Evolutionary conservation across 64 coral and sea anemone genomes (phyloP), one percentile per base, ranked within the genome.

Genomic region (Astreopora myriophthalma): DNA sequence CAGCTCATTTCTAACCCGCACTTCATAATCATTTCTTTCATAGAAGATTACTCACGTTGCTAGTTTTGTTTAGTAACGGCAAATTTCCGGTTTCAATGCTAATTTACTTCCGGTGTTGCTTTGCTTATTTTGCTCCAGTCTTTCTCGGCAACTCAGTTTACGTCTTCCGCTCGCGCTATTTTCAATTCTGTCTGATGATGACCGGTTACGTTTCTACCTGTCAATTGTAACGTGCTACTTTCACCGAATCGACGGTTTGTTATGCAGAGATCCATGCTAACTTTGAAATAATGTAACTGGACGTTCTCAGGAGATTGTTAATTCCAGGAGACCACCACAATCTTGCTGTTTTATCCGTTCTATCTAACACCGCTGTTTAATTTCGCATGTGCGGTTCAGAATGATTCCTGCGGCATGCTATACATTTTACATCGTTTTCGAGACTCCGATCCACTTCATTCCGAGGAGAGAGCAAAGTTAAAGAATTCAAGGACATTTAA

Each of bases 141-240:
- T 37, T 20, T 63, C 52, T 7, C 57, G 48, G 10, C 51, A n/a
- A 17, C 7, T 82, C 57, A 82, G 17, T 64, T 33, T n/a, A 57
- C 79, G 79, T 82, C 76, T 49, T 82, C 48, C 26, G 16, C 46
- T 82, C 79, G 79, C 79, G 79, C 79, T 82, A 82, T 82, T 82
- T 82, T 82, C 55, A 82, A 82, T 64, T 23, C 24, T 2, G 9
- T 64, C 24, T 4, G 10, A 2, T 63, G 30, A 2, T 34, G 29
- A 3, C 19, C 36, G 8, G 11, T 79, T 76, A 1, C 6, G 19
- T 79, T 17, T 79, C 1, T 74, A 24, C 52, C 79, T 30, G 79
- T 82, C 33, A 10, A 25, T 62, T 82, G 20, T 17, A 38, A n/a
- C 19, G 9, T 19, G 8, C 14, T 32, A 25, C 48, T 14, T 51